Percentiles rank a stretch among this genome's conserved stretches.
Conservation (phyloP, 2,888 invertebrate species). For the Drosophila borealis region DNA sequence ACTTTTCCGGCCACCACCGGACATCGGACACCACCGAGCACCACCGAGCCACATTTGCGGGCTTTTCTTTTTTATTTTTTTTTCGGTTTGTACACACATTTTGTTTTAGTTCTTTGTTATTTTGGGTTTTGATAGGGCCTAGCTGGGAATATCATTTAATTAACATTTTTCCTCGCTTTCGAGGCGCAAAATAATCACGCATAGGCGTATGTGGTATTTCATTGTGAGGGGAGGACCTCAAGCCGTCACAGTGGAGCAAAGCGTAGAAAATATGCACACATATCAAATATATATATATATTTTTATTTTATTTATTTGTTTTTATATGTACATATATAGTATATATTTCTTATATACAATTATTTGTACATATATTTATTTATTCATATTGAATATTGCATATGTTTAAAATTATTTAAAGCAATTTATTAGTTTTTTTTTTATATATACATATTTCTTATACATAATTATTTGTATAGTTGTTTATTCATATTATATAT, state of each 20-base stretch:
- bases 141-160: conserved; percentile 79
- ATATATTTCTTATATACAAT: neutral
- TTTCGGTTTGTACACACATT: conserved; percentile 33
- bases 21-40: conserved; percentile 32
- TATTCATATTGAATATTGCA: too few relatives aligned
- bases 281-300: neutral
- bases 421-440: too few relatives aligned
- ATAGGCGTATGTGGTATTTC: conserved; percentile 57
- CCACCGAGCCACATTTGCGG: conserved; percentile 47
- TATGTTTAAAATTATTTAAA: too few relatives aligned
- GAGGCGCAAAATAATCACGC: conserved; percentile 81
- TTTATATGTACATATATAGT: neutral
- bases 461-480: too few relatives aligned
- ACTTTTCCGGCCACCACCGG: conserved; percentile 75
- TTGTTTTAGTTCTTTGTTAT: conserved; percentile 21
- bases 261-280: neutral
- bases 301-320: too few relatives aligned
- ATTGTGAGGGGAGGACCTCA: neutral
- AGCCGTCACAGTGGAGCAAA: conserved; percentile 23
- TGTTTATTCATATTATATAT: too few relatives aligned
- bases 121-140: conserved; percentile 15
- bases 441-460: too few relatives aligned
- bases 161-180: conserved; percentile 72
- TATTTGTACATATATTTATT: too few relatives aligned
- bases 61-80: conserved; percentile 28